phyloP scores from a whole-genome alignment of 2,888 invertebrate genomes.

The Pammene fasciana region DNA sequence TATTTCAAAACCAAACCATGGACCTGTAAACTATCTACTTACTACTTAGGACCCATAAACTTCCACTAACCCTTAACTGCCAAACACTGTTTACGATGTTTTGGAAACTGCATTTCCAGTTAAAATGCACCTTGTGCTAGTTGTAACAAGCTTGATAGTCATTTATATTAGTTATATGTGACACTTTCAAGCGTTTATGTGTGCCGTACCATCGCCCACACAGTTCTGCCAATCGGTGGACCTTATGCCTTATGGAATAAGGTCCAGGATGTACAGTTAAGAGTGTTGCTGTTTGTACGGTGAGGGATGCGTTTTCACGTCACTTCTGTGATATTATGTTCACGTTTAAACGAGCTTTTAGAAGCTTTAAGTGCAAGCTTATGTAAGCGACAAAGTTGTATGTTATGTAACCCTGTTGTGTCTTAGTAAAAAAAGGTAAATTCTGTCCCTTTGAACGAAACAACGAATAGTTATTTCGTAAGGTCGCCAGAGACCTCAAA shows the following conservation, averaged over 20 bases:
- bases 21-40: slow-evolving; percentile 23
- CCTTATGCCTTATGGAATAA: too few species aligned
- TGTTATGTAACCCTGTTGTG: too few species aligned
- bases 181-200: slow-evolving; percentile 16
- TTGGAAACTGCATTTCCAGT: background rate
- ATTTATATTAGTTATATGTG: background rate
- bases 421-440: too few species aligned
- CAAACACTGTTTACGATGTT: slow-evolving; percentile 38
- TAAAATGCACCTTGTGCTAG: background rate
- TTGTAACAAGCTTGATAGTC: background rate
- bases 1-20: slow-evolving; percentile 1
- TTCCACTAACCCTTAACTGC: slow-evolving; percentile 29
- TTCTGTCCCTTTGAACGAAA: too few species aligned
- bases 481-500: too few species aligned
- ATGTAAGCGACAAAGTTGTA: background rate
- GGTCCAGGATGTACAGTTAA: too few species aligned
- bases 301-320: slow-evolving; percentile 23
- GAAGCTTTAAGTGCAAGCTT: slow-evolving; percentile 12
- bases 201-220: too few species aligned
- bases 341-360: slow-evolving; percentile 5
- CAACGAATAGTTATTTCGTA: too few species aligned
- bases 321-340: slow-evolving; percentile 9
- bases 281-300: too few species aligned
- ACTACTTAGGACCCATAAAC: slow-evolving; percentile 21
- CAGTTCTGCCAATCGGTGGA: too few species aligned